Evolutionary conservation across 2,113 vertebrate genomes (phyloP).

Genomic region (Tyrannus savana): DNA sequence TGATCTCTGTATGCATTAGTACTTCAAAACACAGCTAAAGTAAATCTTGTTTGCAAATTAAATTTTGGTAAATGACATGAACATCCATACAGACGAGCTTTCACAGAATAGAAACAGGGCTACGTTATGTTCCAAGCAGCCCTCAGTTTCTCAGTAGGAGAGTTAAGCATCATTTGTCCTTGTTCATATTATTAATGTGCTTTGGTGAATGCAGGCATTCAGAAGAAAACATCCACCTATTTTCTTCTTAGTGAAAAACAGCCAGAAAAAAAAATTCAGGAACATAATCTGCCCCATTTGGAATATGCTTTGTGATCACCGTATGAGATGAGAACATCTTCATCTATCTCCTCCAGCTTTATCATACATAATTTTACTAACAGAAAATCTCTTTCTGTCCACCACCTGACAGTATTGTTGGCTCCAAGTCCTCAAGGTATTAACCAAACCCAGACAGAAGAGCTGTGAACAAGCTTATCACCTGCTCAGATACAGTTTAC

Average conservation of each 20-base stretch:
- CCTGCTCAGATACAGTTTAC: neutral
- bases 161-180: neutral
- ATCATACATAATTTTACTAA: neutral
- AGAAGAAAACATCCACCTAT: neutral
- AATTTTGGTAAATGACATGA: constrained; percentile 15
- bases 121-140: neutral
- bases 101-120: neutral
- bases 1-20: constrained; percentile 30
- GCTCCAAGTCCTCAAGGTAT: neutral
- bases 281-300: neutral
- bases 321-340: neutral
- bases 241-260: neutral
- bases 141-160: neutral
- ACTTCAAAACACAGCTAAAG: constrained; percentile 49
- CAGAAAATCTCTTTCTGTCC: neutral
- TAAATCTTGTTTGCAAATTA: constrained; percentile 55
- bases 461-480: neutral
- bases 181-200: neutral
- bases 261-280: neutral
- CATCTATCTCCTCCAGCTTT: neutral
- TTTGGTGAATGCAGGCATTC: neutral
- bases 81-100: neutral
- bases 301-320: neutral
- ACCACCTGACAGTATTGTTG: neutral
- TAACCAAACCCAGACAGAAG: neutral